These are phyloP conservation scores for Cyprinodon diabolis DNA, from an alignment of 2,797 vertebrate genomes.

Conservation along the genomic window DNA sequence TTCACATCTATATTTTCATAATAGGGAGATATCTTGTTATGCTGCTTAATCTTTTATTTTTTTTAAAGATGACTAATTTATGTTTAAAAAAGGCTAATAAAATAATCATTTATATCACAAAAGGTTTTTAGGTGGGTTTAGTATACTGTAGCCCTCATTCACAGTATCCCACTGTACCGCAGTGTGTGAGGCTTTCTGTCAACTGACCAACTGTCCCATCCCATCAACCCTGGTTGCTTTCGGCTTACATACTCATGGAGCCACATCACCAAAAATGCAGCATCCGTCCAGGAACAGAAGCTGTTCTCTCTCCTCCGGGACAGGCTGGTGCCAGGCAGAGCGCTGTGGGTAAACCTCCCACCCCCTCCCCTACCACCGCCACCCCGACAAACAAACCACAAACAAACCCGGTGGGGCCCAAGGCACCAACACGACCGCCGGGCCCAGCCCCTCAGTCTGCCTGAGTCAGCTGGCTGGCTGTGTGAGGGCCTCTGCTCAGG, in stretches of 20 bases:
- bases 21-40: too few species aligned
- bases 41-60: too few species aligned
- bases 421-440: constrained; percentile 66
- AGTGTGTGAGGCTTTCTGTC: background rate
- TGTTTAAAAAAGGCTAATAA: too few species aligned
- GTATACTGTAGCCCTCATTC: background rate
- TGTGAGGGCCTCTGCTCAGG: constrained; percentile 4
- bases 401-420: constrained; percentile 65
- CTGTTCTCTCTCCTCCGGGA: constrained; percentile 65
- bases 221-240: constrained; percentile 16
- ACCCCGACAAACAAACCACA: constrained; percentile 70
- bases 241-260: constrained; percentile 29
- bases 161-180: too few species aligned
- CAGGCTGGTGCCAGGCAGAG: constrained; percentile 75
- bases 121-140: background rate
- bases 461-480: constrained; percentile 47
- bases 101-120: too few species aligned
- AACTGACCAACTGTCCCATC: constrained; percentile 38
- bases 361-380: constrained; percentile 12
- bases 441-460: constrained; percentile 64
- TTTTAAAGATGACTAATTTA: too few species aligned
- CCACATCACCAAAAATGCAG: constrained; percentile 49
- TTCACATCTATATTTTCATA: too few species aligned
- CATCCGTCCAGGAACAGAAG: constrained; percentile 56
- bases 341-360: constrained; percentile 63